Percentiles rank a stretch among this genome's conserved stretches.
Evolutionary conservation across 2,797 vertebrate genomes (phyloP).

Genomic region (Acestrorhynchus altus): DNA sequence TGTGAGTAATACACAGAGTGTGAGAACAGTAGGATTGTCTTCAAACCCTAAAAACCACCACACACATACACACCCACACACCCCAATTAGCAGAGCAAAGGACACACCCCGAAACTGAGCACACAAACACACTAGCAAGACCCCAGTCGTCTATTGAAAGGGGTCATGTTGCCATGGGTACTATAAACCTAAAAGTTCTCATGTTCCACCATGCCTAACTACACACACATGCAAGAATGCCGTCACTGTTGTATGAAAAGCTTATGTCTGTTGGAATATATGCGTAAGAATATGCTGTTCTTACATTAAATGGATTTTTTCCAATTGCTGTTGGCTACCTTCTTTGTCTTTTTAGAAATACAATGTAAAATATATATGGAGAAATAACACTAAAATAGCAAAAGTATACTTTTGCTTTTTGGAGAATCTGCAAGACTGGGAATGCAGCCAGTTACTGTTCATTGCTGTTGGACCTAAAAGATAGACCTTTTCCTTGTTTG

Average conservation of each 20-base stretch:
- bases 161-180: constrained; percentile 7
- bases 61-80: background rate
- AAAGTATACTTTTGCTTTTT: background rate
- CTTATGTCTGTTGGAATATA: background rate
- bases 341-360: too few relatives aligned
- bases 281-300: too few relatives aligned
- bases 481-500: background rate
- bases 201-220: constrained; percentile 24
- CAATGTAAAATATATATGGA: too few relatives aligned
- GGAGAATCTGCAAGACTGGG: background rate
- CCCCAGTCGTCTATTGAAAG: constrained; percentile 16
- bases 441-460: background rate
- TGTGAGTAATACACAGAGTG: constrained; percentile 18
- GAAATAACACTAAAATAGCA: background rate
- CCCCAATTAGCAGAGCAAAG: background rate
- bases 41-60: constrained; percentile 31
- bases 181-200: constrained; percentile 20
- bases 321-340: too few relatives aligned
- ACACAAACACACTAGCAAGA: background rate
- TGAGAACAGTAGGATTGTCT: constrained; percentile 24
- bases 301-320: too few relatives aligned
- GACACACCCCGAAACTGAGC: constrained; percentile 44
- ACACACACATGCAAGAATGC: background rate
- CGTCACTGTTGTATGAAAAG: background rate
- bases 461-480: background rate